A percentile compares a stretch with the other conserved stretches of the same genome.
phyloP scores from a whole-genome alignment of 1,140 invertebrate genomes.

The Tribolium madens region DNA sequence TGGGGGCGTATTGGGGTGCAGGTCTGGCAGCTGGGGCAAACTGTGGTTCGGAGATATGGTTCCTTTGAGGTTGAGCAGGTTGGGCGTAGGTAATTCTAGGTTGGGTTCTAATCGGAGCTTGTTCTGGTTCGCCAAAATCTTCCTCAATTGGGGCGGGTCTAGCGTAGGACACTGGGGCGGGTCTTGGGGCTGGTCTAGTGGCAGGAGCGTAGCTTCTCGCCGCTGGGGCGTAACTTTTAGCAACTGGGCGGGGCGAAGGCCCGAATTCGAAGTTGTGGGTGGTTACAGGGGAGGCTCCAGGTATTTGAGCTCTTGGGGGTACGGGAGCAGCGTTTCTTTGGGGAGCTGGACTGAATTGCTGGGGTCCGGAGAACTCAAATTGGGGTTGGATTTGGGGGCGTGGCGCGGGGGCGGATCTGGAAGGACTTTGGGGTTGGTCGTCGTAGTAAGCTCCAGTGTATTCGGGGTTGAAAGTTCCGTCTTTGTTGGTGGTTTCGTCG shows the following conservation, averaged over 20 bases:
- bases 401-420: slow-evolving; percentile 55
- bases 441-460: slow-evolving; percentile 68
- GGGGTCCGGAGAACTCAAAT: slow-evolving; percentile 52
- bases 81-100: slow-evolving; percentile 61
- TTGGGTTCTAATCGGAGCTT: slow-evolving; percentile 59
- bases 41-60: slow-evolving; percentile 46
- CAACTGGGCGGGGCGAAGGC: slow-evolving; percentile 28
- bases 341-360: slow-evolving; percentile 57
- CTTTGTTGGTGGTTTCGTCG: slow-evolving; percentile 75
- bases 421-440: slow-evolving; percentile 64
- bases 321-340: slow-evolving; percentile 51
- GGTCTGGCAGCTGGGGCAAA: slow-evolving; percentile 49
- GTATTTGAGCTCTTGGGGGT: slow-evolving; percentile 63
- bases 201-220: slow-evolving; percentile 56
- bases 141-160: slow-evolving; percentile 53
- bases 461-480: slow-evolving; percentile 65
- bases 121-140: slow-evolving; percentile 59
- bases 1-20: slow-evolving; percentile 57
- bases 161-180: slow-evolving; percentile 52
- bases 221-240: slow-evolving; percentile 56
- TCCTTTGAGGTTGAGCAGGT: slow-evolving; percentile 52
- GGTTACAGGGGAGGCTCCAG: slow-evolving; percentile 49
- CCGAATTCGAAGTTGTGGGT: slow-evolving; percentile 57
- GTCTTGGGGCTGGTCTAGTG: slow-evolving; percentile 52
- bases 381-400: slow-evolving; percentile 59